Conservation (phyloP, 2,797 vertebrate genomes). For the Ctenochaetus hawaiiensis region DNA sequence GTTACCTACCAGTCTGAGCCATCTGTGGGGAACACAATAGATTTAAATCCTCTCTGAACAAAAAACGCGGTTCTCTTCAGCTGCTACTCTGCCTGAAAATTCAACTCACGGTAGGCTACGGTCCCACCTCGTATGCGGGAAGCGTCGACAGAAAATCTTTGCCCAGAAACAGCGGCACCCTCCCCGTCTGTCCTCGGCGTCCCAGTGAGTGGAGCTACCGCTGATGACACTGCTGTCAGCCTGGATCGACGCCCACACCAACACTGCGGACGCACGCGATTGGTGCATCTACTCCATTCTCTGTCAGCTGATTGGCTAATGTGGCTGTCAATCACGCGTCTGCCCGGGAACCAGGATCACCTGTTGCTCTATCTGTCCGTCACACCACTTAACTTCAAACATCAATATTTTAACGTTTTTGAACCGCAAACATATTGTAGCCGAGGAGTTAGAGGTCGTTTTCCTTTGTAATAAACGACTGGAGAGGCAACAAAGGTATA, state of each 20-base stretch:
- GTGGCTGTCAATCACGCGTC: constrained; percentile 45
- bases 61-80: neutral
- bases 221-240: constrained; percentile 48
- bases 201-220: constrained; percentile 39
- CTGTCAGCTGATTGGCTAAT: constrained; percentile 53
- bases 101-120: constrained; percentile 1
- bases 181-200: constrained; percentile 36
- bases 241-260: constrained; percentile 59
- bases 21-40: constrained; percentile 9
- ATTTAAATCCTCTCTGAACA: neutral
- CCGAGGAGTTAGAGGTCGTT: neutral
- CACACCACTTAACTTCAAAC: constrained; percentile 23
- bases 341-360: constrained; percentile 72
- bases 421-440: neutral
- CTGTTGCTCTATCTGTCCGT: constrained; percentile 71
- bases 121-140: constrained; percentile 7
- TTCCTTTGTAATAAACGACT: neutral
- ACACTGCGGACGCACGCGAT: constrained; percentile 50
- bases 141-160: constrained; percentile 4
- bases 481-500: neutral
- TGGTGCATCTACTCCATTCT: constrained; percentile 7
- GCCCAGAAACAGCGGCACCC: constrained; percentile 3
- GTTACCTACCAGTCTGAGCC: constrained; percentile 53
- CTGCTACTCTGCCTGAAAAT: neutral
- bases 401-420: neutral